These are phyloP conservation scores for Blomia tropicalis DNA, from an alignment of 2,888 invertebrate genomes.

Conservation along the genomic window DNA sequence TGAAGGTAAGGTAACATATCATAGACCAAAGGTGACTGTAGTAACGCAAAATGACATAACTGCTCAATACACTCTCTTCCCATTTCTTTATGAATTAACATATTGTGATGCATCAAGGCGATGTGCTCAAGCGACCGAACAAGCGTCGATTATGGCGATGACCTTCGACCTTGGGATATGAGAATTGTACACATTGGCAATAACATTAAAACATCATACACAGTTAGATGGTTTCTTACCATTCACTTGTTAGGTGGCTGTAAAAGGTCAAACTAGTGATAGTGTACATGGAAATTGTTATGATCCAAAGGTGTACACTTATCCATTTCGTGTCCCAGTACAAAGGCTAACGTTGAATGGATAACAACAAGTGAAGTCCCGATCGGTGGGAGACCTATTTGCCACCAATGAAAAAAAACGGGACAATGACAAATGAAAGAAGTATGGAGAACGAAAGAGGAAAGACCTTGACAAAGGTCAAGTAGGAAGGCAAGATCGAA, in stretches of 20 bases:
- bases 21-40: not conserved
- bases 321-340: too few relatives aligned
- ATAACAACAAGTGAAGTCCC: not conserved
- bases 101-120: too few relatives aligned
- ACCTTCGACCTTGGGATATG: slow-evolving; percentile 6
- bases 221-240: not conserved
- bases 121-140: too few relatives aligned
- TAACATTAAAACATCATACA: not conserved
- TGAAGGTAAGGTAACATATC: too few relatives aligned
- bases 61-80: too few relatives aligned
- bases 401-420: not conserved
- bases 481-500: not conserved
- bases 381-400: not conserved
- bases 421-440: not conserved
- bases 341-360: too few relatives aligned
- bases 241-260: not conserved
- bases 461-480: slow-evolving; percentile 3
- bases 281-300: not conserved
- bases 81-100: too few relatives aligned
- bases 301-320: too few relatives aligned
- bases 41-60: not conserved
- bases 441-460: too few relatives aligned
- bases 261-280: not conserved
- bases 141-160: not conserved
- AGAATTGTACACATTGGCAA: not conserved